Percentiles rank a stretch among this genome's conserved stretches.
These are phyloP conservation scores for Callipepla squamata DNA, from an alignment of 2,113 vertebrate species.

Conservation along the genomic window DNA sequence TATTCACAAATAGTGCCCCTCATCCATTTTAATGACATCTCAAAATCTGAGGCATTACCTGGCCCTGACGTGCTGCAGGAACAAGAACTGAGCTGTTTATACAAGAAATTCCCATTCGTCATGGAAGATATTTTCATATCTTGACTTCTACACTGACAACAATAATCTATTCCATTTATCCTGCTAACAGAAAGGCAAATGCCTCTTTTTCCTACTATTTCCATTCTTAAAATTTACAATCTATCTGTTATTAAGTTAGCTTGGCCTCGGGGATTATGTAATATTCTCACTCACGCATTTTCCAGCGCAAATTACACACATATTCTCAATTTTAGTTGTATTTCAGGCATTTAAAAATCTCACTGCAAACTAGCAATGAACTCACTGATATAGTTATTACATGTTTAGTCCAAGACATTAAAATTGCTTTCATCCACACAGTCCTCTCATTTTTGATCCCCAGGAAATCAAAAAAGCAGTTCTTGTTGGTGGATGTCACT, in stretches of 20 bases:
- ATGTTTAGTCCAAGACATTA: not conserved
- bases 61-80: not conserved
- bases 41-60: not conserved
- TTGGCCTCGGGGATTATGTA: not conserved
- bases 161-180: not conserved
- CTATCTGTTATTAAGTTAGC: not conserved
- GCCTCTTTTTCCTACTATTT: not conserved
- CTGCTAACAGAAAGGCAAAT: not conserved
- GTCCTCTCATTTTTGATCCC: not conserved
- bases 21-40: not conserved
- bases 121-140: not conserved
- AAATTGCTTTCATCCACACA: not conserved
- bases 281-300: not conserved
- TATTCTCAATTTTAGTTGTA: not conserved
- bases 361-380: not conserved
- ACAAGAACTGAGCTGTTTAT: not conserved
- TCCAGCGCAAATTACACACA: not conserved
- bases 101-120: not conserved
- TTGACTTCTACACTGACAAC: not conserved
- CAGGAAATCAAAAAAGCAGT: not conserved
- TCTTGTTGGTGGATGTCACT: not conserved
- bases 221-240: not conserved
- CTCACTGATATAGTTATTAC: not conserved
- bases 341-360: not conserved
- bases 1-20: not conserved